Percentiles rank a stretch among this genome's conserved stretches.
phyloP scores from a whole-genome alignment of 2,797 vertebrate species.

The Lerista edwardsae region DNA sequence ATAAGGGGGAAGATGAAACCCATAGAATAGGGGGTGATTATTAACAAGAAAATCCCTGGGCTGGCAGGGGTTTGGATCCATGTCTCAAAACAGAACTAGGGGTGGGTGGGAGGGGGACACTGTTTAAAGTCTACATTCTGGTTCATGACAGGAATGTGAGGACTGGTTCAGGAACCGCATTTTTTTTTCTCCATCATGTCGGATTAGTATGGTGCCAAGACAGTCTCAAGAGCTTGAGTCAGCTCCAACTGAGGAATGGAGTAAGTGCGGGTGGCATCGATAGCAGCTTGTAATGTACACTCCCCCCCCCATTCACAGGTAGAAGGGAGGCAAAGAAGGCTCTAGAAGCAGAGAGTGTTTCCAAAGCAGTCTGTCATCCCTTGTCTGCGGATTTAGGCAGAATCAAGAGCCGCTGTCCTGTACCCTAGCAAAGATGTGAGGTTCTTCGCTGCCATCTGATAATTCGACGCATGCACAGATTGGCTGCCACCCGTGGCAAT shows the following conservation, averaged over 20 bases:
- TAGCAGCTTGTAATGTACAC: not conserved
- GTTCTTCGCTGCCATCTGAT: constrained; percentile 34
- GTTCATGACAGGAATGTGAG: constrained; percentile 13
- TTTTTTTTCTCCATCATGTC: not conserved
- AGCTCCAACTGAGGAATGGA: not conserved
- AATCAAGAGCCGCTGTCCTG: not conserved
- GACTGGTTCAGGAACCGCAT: not conserved
- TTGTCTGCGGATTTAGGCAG: not conserved
- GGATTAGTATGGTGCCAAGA: not conserved
- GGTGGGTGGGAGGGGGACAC: not conserved
- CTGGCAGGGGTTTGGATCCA: constrained; percentile 1
- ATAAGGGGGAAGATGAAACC: not conserved
- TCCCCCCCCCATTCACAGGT: not conserved
- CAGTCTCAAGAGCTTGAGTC: not conserved
- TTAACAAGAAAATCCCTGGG: constrained; percentile 6
- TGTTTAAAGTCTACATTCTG: constrained; percentile 34
- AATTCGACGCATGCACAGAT: constrained; percentile 40
- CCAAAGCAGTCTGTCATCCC: constrained; percentile 4
- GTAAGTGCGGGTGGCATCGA: not conserved
- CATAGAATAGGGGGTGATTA: not conserved
- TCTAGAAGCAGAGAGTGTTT: constrained; percentile 7
- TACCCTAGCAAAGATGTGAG: not conserved
- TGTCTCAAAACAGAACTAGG: constrained; percentile 12
- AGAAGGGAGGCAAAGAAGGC: constrained; percentile 1
- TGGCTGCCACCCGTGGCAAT: constrained; percentile 7